Percentiles rank a stretch among this genome's conserved stretches.
phyloP scores from a whole-genome alignment of 2,888 invertebrate genomes.

The Drosophila mimica region DNA sequence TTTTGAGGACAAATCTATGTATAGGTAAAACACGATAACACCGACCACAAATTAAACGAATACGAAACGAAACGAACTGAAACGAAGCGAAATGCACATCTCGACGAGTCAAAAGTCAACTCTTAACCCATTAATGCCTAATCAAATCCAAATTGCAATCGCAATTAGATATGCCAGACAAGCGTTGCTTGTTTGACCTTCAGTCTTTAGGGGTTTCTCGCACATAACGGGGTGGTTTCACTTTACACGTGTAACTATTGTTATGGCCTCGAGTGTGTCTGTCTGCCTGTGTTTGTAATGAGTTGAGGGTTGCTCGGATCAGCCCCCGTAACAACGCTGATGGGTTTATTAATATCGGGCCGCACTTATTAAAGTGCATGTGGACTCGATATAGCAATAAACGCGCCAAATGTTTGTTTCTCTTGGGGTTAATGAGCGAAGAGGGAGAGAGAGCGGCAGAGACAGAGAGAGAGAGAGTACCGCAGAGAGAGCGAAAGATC shows the following conservation, averaged over 20 bases:
- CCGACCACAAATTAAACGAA: background rate
- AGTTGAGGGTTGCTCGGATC: conserved; percentile 59
- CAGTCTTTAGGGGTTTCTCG: conserved; percentile 40
- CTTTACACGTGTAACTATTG: conserved; percentile 63
- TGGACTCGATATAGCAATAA: conserved; percentile 59
- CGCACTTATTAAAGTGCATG: conserved; percentile 52
- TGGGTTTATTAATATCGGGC: conserved; percentile 73
- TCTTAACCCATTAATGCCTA: conserved; percentile 76
- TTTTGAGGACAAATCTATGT: conserved; percentile 53
- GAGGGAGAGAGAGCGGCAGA: background rate
- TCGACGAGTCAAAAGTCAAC: conserved; percentile 55
- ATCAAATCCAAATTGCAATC: conserved; percentile 62
- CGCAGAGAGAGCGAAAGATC: background rate
- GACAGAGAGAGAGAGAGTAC: background rate
- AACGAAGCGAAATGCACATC: conserved; percentile 19
- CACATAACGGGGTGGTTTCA: conserved; percentile 28
- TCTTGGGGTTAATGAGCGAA: conserved; percentile 63
- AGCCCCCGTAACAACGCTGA: conserved; percentile 63
- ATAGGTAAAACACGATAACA: conserved; percentile 28
- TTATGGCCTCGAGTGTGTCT: conserved; percentile 32
- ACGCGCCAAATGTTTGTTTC: conserved; percentile 68
- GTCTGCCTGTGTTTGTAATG: conserved; percentile 1
- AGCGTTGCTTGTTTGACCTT: conserved; percentile 46
- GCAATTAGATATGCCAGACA: conserved; percentile 66
- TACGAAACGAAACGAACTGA: background rate